phyloP scores from a whole-genome alignment of 2,797 vertebrate species.

The Chelonia mydas region DNA sequence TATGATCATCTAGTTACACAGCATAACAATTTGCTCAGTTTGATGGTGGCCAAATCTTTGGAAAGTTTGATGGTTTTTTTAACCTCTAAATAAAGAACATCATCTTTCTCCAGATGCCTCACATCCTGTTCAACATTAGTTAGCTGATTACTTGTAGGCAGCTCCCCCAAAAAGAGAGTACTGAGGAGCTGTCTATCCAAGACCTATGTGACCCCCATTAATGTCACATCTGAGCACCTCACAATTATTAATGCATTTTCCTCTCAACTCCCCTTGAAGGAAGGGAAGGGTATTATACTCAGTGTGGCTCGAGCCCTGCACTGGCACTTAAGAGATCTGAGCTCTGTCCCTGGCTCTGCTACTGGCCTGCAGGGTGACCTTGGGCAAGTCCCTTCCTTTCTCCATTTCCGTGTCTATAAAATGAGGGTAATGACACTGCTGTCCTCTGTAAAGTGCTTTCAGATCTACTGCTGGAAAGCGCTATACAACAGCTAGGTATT shows the following conservation, averaged over 20 bases:
- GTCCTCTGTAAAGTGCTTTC: neutral
- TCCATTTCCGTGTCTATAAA: neutral
- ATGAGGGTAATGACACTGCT: neutral
- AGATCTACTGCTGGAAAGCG: neutral
- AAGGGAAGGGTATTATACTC: neutral
- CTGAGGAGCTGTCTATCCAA: no score
- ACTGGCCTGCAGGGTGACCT: neutral
- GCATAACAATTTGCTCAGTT: no score
- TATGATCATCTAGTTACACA: no score
- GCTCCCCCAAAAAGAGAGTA: no score
- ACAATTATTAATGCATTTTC: neutral
- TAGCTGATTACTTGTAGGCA: no score
- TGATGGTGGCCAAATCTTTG: no score
- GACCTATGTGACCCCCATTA: neutral
- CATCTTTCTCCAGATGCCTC: no score
- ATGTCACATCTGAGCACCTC: neutral
- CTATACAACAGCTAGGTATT: neutral
- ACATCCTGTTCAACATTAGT: no score
- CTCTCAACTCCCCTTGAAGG: neutral
- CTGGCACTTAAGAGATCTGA: neutral
- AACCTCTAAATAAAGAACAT: no score
- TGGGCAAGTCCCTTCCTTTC: neutral
- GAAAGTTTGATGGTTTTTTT: no score
- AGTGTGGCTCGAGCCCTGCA: neutral
- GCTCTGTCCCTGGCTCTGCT: neutral